Evolutionary conservation across 2,797 vertebrate genomes (phyloP).

Genomic region (Halcyon leucocephala): DNA sequence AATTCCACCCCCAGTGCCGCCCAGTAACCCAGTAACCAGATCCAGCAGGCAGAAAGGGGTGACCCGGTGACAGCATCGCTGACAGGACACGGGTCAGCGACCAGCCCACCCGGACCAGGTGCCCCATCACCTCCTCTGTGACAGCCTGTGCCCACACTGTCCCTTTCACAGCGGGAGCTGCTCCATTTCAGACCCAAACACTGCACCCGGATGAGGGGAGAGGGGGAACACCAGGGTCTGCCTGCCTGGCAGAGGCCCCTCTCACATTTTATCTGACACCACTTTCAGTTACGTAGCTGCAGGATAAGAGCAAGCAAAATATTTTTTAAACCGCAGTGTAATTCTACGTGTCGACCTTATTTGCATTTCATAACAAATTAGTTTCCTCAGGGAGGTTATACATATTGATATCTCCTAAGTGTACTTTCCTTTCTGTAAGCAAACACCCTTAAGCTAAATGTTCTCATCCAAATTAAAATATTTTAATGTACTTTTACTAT

Average conservation of each 20-base stretch:
- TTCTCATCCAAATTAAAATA: not conserved
- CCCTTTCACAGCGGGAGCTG: not conserved
- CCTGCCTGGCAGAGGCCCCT: not conserved
- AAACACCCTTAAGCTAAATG: constrained; percentile 29
- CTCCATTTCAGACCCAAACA: not conserved
- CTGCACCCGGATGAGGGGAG: not conserved
- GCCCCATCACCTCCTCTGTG: not conserved
- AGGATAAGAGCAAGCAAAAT: not conserved
- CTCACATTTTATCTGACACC: not conserved
- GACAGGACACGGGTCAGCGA: too few relatives aligned
- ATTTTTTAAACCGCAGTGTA: not conserved
- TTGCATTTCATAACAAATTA: not conserved
- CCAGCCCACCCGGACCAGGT: too few relatives aligned
- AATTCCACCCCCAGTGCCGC: not conserved
- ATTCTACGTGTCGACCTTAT: not conserved
- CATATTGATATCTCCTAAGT: constrained; percentile 36
- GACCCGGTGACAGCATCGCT: too few relatives aligned
- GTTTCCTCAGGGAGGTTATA: constrained; percentile 9
- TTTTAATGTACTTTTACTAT: not conserved
- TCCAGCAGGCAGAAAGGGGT: fast-evolving
- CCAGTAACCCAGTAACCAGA: not conserved
- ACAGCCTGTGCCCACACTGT: not conserved
- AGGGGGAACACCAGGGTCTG: not conserved
- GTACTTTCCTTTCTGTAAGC: not conserved
- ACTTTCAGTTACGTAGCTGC: not conserved